These are phyloP conservation scores for Subanguina moxae DNA, from an alignment of 1,140 invertebrate genomes.

Conservation along the genomic window DNA sequence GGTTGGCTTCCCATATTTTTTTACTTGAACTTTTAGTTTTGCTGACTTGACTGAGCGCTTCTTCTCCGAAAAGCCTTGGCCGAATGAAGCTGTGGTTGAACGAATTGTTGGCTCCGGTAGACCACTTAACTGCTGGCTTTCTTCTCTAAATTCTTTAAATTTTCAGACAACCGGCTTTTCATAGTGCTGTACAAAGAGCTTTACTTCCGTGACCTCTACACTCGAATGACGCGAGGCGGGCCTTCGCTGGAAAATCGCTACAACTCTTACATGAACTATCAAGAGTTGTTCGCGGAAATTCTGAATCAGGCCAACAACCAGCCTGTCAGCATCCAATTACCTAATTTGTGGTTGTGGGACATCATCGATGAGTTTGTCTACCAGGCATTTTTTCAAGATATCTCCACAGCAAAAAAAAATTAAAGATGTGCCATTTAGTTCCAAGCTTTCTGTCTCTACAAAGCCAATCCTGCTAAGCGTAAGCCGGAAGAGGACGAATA, in stretches of 20 bases:
- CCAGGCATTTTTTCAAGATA: conserved; percentile 60
- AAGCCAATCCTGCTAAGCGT: conserved; percentile 78
- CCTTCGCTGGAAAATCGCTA: conserved; percentile 85
- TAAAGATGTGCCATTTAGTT: conserved; percentile 83
- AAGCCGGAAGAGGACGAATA: conserved; percentile 74
- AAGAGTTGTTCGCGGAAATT: conserved; percentile 93
- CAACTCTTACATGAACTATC: conserved; percentile 95
- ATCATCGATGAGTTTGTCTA: conserved; percentile 88
- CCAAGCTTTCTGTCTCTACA: conserved; percentile 86
- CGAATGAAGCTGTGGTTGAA: conserved; percentile 52
- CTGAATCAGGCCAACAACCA: conserved; percentile 72
- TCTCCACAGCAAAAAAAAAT: too few species aligned
- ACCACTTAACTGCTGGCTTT: background rate
- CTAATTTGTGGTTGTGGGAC: conserved; percentile 99
- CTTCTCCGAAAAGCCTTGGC: conserved; percentile 56
- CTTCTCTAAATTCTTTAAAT: too few species aligned
- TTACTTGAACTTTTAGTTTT: conserved; percentile 7
- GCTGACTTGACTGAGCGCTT: conserved; percentile 55
- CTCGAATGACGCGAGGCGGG: conserved; percentile 65
- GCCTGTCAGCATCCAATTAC: conserved; percentile 84
- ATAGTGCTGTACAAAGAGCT: conserved; percentile 94
- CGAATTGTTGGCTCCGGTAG: conserved; percentile 40
- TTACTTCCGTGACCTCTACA: conserved; percentile 95
- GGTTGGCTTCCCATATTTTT: background rate
- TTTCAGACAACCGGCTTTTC: conserved; percentile 33